Conservation (phyloP, 2,113 vertebrate genomes). For the Myrmecophaga tridactyla region DNA sequence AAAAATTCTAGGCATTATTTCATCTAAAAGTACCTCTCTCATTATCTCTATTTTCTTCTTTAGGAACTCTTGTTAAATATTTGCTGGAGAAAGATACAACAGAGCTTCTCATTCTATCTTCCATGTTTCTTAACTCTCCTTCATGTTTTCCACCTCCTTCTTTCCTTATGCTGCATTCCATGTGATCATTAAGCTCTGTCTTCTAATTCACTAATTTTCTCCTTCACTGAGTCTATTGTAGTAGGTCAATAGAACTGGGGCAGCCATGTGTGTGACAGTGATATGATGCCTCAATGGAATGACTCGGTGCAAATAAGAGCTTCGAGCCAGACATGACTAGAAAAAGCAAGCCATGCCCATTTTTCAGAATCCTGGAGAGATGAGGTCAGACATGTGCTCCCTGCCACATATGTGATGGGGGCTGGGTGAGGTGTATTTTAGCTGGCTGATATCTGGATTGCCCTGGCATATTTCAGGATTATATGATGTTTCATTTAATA, state of each 20-base stretch:
- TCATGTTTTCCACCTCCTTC: neutral
- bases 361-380: neutral
- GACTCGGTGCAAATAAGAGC: neutral
- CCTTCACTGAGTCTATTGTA: neutral
- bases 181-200: neutral
- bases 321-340: neutral
- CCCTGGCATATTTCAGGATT: neutral
- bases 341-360: neutral
- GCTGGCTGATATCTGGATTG: neutral
- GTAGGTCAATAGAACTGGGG: neutral
- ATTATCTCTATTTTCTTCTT: neutral
- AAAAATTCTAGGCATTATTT: constrained; percentile 5
- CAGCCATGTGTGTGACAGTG: neutral
- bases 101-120: neutral
- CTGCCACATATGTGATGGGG: neutral
- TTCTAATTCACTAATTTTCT: neutral
- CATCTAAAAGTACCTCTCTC: neutral
- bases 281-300: neutral
- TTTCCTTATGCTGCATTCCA: neutral
- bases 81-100: neutral
- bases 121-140: neutral
- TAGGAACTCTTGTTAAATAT: neutral
- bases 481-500: constrained; percentile 23
- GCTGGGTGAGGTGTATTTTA: neutral
- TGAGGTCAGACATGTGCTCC: neutral